Conservation (phyloP, 1,140 invertebrate species). For the Latrodectus geometricus region DNA sequence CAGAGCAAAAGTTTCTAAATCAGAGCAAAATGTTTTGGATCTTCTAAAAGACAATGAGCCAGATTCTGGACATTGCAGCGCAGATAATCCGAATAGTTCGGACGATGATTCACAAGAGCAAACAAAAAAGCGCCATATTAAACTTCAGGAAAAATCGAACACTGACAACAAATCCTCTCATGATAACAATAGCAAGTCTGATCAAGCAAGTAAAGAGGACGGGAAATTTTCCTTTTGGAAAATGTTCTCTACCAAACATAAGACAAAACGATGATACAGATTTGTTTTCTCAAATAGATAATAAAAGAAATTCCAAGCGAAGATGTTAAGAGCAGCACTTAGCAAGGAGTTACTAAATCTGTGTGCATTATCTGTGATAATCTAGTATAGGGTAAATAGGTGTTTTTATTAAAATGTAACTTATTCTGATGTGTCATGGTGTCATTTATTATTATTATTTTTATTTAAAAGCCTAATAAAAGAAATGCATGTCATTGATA, state of each 20-base stretch:
- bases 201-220: constrained; percentile 11
- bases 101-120: constrained; percentile 43
- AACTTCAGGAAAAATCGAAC: neutral
- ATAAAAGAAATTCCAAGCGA: neutral
- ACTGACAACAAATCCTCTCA: neutral
- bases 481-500: too few relatives aligned
- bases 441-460: too few relatives aligned
- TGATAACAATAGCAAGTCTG: neutral
- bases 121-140: neutral
- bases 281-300: neutral
- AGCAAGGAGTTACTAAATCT: constrained; percentile 53
- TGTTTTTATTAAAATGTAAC: constrained; percentile 15
- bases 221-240: constrained; percentile 59
- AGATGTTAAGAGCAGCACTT: neutral
- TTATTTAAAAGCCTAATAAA: too few relatives aligned
- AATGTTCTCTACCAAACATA: constrained; percentile 50
- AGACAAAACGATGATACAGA: constrained; percentile 35
- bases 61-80: constrained; percentile 59
- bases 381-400: constrained; percentile 10
- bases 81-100: constrained; percentile 48
- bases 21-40: constrained; percentile 78
- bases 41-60: constrained; percentile 73
- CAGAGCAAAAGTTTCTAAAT: constrained; percentile 69
- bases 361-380: constrained; percentile 54
- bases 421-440: neutral